phyloP scores from a whole-genome alignment of 1,140 invertebrate species.

The Drosophila saltans region DNA sequence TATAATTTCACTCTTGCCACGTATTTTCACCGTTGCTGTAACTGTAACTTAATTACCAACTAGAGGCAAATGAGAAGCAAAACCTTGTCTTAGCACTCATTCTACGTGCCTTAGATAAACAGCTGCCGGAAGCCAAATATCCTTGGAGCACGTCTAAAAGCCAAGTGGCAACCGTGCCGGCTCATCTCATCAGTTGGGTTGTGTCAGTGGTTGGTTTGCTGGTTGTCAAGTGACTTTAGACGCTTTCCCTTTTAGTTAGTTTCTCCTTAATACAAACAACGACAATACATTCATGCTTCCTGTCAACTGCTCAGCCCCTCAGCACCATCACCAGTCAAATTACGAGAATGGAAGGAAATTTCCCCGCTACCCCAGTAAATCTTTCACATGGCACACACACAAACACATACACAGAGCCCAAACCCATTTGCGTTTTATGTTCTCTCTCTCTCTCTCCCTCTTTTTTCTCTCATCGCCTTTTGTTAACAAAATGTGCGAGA shows the following conservation, averaged over 20 bases:
- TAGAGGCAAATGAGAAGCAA: slow-evolving; percentile 47
- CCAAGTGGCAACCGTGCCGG: not conserved
- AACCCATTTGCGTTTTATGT: slow-evolving; percentile 32
- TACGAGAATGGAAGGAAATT: not conserved
- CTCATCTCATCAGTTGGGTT: not conserved
- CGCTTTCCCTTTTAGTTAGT: slow-evolving; percentile 12
- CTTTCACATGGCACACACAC: slow-evolving; percentile 19
- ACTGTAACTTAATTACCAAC: slow-evolving; percentile 74
- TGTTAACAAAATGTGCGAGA: slow-evolving; percentile 67
- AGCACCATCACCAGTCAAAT: slow-evolving; percentile 2
- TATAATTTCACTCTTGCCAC: slow-evolving; percentile 43
- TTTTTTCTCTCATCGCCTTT: slow-evolving; percentile 35
- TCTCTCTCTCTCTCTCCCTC: slow-evolving; percentile 54
- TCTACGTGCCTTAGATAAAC: slow-evolving; percentile 70
- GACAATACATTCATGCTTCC: slow-evolving; percentile 48
- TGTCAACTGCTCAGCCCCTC: slow-evolving; percentile 36
- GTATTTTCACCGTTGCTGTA: slow-evolving; percentile 42
- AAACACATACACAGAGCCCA: not conserved
- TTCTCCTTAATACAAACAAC: slow-evolving; percentile 19
- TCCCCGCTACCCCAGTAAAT: not conserved
- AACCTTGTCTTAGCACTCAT: slow-evolving; percentile 12
- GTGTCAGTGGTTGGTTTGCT: not conserved
- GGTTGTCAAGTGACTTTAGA: slow-evolving; percentile 50
- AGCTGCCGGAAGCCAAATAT: slow-evolving; percentile 1
- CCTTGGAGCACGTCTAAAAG: not conserved